phyloP scores from a whole-genome alignment of 2,797 vertebrate genomes.

The Platyrinchus mystaceus region DNA sequence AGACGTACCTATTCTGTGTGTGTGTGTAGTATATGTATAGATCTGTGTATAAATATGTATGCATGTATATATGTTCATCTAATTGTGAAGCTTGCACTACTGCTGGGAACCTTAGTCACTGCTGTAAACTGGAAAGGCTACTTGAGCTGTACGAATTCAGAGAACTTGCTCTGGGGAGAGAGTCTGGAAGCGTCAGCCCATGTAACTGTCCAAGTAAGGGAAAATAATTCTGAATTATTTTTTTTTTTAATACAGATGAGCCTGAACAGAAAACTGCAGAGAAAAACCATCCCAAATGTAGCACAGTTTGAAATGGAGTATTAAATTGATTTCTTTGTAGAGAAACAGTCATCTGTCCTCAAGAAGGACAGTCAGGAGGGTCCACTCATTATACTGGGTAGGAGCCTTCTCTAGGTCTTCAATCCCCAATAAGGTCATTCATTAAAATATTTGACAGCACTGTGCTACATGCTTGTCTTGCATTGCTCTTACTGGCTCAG shows the following conservation, averaged over 20 bases:
- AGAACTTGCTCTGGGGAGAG: slow-evolving; percentile 41
- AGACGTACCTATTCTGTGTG: background rate
- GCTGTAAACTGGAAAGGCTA: slow-evolving; percentile 32
- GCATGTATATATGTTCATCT: background rate
- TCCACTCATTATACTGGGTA: background rate
- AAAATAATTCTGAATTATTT: slow-evolving; percentile 1
- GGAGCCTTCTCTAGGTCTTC: background rate
- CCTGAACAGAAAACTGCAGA: background rate
- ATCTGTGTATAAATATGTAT: background rate
- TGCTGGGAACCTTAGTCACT: slow-evolving; percentile 9
- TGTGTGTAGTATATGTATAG: background rate
- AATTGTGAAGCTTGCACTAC: background rate
- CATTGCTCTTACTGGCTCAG: background rate
- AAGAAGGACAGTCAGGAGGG: background rate
- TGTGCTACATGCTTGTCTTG: background rate
- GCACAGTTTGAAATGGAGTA: background rate
- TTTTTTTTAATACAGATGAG: slow-evolving; percentile 11
- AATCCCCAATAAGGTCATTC: background rate
- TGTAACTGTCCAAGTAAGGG: slow-evolving; percentile 20
- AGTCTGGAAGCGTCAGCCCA: background rate
- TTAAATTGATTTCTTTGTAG: background rate
- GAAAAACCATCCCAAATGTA: background rate
- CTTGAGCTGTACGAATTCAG: slow-evolving; percentile 14
- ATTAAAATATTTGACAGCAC: background rate
- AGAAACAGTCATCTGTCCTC: background rate